Evolutionary conservation across 2,797 vertebrate genomes (phyloP).

Genomic region (Australoheros facetus): DNA sequence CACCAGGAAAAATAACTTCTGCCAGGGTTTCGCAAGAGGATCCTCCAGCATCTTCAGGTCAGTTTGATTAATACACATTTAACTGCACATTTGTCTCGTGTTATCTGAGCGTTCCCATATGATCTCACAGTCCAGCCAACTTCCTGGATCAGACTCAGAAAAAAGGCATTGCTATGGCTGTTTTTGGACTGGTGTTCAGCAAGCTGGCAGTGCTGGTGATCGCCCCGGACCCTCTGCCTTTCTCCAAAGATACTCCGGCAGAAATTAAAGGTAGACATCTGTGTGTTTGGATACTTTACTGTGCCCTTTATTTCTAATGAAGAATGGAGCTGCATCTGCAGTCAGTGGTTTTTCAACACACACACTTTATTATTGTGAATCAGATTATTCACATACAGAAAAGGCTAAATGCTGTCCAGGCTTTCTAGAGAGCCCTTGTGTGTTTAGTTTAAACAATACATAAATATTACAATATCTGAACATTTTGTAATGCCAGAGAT

Average conservation of each 20-base stretch:
- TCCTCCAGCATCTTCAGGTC: slow-evolving; percentile 88
- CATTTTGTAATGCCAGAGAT: too few species aligned
- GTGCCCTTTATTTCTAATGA: not conserved
- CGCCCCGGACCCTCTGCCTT: slow-evolving; percentile 84
- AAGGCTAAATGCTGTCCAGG: not conserved
- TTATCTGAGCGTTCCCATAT: not conserved
- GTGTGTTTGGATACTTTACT: not conserved
- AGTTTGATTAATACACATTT: not conserved
- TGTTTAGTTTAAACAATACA: not conserved
- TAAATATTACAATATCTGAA: too few species aligned
- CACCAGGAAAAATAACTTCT: slow-evolving; percentile 79
- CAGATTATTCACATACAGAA: fast-evolving
- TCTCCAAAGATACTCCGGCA: slow-evolving; percentile 72
- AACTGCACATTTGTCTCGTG: not conserved
- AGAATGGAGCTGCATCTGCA: not conserved
- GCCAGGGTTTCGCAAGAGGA: slow-evolving; percentile 70
- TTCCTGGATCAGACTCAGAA: slow-evolving; percentile 86
- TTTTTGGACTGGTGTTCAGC: slow-evolving; percentile 89
- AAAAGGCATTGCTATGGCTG: slow-evolving; percentile 80
- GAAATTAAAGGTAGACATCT: slow-evolving; percentile 78
- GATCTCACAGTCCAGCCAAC: slow-evolving; percentile 84
- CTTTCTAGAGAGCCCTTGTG: not conserved
- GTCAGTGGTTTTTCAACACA: not conserved
- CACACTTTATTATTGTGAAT: not conserved
- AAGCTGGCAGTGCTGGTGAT: slow-evolving; percentile 85